Base-by-base conservation (phyloP, 2,888 invertebrate genomes). In the Scaptomyza parva region DNA sequence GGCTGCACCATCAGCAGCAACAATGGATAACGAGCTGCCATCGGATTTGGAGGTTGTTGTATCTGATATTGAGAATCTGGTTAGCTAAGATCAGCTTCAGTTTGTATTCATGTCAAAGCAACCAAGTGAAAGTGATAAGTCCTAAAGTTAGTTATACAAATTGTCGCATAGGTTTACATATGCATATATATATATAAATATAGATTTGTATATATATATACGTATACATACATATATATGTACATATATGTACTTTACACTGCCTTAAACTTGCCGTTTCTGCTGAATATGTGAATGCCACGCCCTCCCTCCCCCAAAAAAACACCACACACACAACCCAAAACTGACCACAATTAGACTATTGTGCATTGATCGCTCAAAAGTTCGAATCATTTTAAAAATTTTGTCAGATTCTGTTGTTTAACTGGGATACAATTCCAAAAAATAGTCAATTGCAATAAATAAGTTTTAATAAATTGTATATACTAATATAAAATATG, bases 41-140 rank as follows among this genome's bases (percentile, higher is more conserved):
- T 91, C 92, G 47, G 91, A 92, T 71, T 76, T 91, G 53, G 92
- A 92, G 84, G 90, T 91, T 33, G 90, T 90, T 84, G 88, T 92
- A 41, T 91, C 91, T 20, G 92, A 92, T 74, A 82, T 91, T 61
- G 92, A 92, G 78, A 91, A 91, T 78, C 74, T 92, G 88, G 91
- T 91, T 88, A 91, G 91, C 90, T 91, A 92, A 84, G 78, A 84
- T 68, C 68, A 62, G 60, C 67, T 30, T 28, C 33, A 39, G 50
- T 24, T 69, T 50, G 47, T 48, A 33, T 72, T 60, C 66, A 76
- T 60, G 64, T 79, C 48, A 70, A 83, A 76, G 70, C 71, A 88
- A 84, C 84, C 88, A 79, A 83, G 83, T 86, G 86, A 88, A 82
- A 86, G 88, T 85, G 87, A 88, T 84, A 85, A 85, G 87, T 85